phyloP scores from a whole-genome alignment of 2,888 invertebrate genomes.

The Alcis repandata region DNA sequence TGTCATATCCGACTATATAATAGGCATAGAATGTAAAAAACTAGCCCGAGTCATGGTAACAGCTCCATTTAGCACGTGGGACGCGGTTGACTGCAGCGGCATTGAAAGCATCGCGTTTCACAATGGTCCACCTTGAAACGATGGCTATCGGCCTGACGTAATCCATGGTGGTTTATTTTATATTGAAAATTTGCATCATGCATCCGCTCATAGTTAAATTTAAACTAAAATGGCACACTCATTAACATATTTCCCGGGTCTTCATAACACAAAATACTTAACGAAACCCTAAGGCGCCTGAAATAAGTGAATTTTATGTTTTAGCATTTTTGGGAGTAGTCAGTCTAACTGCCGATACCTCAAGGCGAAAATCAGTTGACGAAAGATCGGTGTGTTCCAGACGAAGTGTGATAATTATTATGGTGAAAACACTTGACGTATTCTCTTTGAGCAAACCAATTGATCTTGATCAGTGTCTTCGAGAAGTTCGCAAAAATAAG shows the following conservation, averaged over 20 bases:
- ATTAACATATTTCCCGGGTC: too few species aligned
- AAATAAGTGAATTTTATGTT: neutral
- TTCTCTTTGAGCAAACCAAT: too few species aligned
- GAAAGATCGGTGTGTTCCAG: too few species aligned
- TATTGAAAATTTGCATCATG: slow-evolving; percentile 50
- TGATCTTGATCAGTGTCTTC: too few species aligned
- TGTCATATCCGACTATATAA: neutral
- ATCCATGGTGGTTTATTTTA: slow-evolving; percentile 44
- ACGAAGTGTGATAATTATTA: too few species aligned
- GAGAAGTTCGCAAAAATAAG: too few species aligned
- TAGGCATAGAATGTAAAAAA: neutral
- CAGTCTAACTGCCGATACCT: too few species aligned
- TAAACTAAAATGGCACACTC: neutral
- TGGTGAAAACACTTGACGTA: too few species aligned
- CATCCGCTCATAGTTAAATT: slow-evolving; percentile 19
- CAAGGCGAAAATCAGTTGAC: too few species aligned
- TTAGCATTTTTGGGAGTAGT: neutral
- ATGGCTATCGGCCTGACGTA: slow-evolving; percentile 45
- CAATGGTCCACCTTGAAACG: slow-evolving; percentile 50
- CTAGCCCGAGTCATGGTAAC: slow-evolving; percentile 5
- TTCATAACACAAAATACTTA: too few species aligned
- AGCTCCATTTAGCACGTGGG: slow-evolving; percentile 36
- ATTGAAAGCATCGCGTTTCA: slow-evolving; percentile 45
- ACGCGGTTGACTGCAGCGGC: slow-evolving; percentile 39
- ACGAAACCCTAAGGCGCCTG: too few species aligned